Percentiles rank a stretch among this genome's conserved stretches.
Conservation (phyloP, 1,140 invertebrate species). For the Heliconius eleuchia region DNA sequence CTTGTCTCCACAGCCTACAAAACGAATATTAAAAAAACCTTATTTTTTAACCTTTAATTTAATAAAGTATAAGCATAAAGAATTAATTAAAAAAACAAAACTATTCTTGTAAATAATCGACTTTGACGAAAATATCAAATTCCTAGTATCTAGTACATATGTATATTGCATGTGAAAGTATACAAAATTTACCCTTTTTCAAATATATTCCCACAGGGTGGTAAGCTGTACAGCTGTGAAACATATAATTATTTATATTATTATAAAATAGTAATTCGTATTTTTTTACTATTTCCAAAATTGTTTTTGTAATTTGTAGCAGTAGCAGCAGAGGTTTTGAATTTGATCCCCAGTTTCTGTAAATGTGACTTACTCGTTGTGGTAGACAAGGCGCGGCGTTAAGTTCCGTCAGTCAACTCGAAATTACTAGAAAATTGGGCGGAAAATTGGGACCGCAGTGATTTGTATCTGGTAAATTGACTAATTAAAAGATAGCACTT, state of each 20-base stretch:
- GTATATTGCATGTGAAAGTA: not conserved
- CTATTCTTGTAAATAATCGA: not conserved
- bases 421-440: no score
- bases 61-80: not conserved
- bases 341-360: no score
- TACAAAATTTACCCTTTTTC: not conserved
- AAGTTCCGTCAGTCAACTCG: no score
- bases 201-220: constrained; percentile 11
- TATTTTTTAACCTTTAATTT: no score
- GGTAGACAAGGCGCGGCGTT: no score
- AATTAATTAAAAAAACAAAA: not conserved
- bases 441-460: no score
- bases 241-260: constrained; percentile 16
- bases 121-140: not conserved
- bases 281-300: not conserved
- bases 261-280: not conserved
- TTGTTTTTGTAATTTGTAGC: not conserved
- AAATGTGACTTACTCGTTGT: no score
- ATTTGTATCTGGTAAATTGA: no score
- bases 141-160: not conserved
- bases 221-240: not conserved
- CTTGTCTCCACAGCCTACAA: no score
- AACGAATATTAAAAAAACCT: no score
- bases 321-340: no score
- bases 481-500: no score